A percentile compares a stretch with the other conserved stretches of the same genome.
phyloP scores from a whole-genome alignment of 2,113 vertebrate genomes.

The Hylia prasina region DNA sequence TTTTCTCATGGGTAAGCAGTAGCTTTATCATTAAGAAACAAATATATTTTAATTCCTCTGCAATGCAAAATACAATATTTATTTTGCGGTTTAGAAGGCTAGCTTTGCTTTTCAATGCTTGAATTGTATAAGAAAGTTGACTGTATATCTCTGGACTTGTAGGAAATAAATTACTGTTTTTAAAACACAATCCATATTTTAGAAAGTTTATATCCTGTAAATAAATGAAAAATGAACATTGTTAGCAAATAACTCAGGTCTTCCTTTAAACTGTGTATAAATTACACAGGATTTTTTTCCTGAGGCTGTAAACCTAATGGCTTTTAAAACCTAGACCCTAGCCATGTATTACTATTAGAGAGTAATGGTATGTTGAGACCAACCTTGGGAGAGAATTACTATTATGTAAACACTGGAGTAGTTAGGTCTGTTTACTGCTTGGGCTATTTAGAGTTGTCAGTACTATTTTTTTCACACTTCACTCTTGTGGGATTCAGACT shows the following conservation, averaged over 20 bases:
- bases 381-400: not conserved
- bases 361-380: not conserved
- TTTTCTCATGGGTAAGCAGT: not conserved
- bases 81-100: not conserved
- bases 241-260: not conserved
- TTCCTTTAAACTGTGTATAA: not conserved
- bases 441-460: not conserved
- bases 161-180: not conserved
- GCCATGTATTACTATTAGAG: not conserved
- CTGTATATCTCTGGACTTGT: not conserved
- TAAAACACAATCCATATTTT: not conserved
- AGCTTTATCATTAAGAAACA: not conserved
- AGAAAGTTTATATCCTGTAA: not conserved
- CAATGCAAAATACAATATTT: not conserved
- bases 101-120: not conserved
- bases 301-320: not conserved
- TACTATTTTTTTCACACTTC: not conserved
- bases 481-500: not conserved
- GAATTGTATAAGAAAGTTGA: not conserved
- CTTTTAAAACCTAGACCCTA: not conserved
- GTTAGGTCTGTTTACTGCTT: not conserved
- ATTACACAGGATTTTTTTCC: not conserved
- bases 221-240: not conserved
- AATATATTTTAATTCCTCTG: not conserved
- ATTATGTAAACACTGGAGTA: not conserved